phyloP scores from a whole-genome alignment of 37 sponge, comb jelly and placozoan species.

The Crambe crambe region DNA sequence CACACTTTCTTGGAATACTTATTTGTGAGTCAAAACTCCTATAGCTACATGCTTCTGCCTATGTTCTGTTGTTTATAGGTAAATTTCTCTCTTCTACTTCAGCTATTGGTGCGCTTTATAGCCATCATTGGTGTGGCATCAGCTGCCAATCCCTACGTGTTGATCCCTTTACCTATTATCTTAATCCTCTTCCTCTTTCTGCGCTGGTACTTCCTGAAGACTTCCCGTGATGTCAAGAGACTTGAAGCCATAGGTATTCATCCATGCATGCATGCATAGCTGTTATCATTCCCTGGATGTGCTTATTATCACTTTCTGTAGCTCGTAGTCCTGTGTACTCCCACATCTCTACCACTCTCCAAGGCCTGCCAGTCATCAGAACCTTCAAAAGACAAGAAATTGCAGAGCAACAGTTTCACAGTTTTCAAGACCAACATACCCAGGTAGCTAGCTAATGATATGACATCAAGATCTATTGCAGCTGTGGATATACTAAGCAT shows the following conservation, averaged over 20 bases:
- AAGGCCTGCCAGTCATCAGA: slow-evolving; percentile 77
- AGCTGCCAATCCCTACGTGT: slow-evolving; percentile 56
- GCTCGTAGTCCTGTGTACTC: slow-evolving; percentile 87
- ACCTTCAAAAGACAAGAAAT: slow-evolving; percentile 37
- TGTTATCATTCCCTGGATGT: too few species aligned
- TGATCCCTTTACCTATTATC: slow-evolving; percentile 40
- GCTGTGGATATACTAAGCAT: too few species aligned
- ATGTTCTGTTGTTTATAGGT: neutral
- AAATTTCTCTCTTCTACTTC: neutral
- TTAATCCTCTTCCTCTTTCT: slow-evolving; percentile 35
- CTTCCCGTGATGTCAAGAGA: slow-evolving; percentile 72
- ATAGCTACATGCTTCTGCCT: neutral
- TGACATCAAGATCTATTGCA: too few species aligned
- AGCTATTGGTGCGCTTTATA: slow-evolving; percentile 53
- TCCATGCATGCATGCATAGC: neutral
- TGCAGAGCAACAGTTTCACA: neutral
- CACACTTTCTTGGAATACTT: slow-evolving; percentile 37
- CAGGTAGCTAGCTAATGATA: neutral
- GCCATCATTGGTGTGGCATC: slow-evolving; percentile 52
- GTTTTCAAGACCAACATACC: slow-evolving; percentile 6
- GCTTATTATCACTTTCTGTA: slow-evolving; percentile 2
- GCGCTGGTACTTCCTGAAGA: slow-evolving; percentile 61
- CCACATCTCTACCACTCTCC: slow-evolving; percentile 78
- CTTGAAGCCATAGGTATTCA: slow-evolving; percentile 71
- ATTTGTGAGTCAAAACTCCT: slow-evolving; percentile 22